Evolutionary conservation across 2,797 vertebrate genomes (phyloP), one percentile per base, ranked within the genome.

Genomic region (Synanceia verrucosa): DNA sequence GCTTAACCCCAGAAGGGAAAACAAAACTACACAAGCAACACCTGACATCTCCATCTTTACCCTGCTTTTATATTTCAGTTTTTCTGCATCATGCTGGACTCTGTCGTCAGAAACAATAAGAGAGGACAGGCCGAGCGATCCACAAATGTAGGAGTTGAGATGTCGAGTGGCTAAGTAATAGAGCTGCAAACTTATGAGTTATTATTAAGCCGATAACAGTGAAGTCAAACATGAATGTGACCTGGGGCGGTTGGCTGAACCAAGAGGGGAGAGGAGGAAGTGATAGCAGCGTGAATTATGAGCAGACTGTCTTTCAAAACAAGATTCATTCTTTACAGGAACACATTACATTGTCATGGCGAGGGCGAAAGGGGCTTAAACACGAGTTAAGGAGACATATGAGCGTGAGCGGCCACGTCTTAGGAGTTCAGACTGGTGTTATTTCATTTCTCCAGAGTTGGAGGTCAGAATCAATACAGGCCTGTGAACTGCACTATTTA

Each of bases 141-240:
- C 57, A 71, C 28, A 77, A 61, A 76, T 34, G 41, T 10, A 73
- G 6, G 57, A 62, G 69, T 48, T 61, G 37, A 83, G 37, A 79
- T 70, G 65, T 70, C 69, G 66, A 75, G 52, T 23, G 53, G 58
- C 24, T 77, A 58, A 16, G 56, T 66, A 79, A 74, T 36, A 53
- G 29, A 80, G 59, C 62, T 83, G 60, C 70, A 80, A 57, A 71
- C 60, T 34, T 73, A 70, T 64, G 65, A 69, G 41, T 67, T 26
- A 78, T 62, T 70, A 77, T 75, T n/a, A 64, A 72, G 56, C 29
- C 63, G 65, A 60, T 55, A 65, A 70, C 53, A 84, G 62, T 60
- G 62, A 64, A 77, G 56, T 80, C 43, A 62, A 69, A 81, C 31
- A 71, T 52, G 33, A 86, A 67, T 65, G 69, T 81, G 60, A 79